A percentile compares a stretch with the other conserved stretches of the same genome.
phyloP scores from a whole-genome alignment of 2,113 vertebrate species.

The Dolichotis patagonum region DNA sequence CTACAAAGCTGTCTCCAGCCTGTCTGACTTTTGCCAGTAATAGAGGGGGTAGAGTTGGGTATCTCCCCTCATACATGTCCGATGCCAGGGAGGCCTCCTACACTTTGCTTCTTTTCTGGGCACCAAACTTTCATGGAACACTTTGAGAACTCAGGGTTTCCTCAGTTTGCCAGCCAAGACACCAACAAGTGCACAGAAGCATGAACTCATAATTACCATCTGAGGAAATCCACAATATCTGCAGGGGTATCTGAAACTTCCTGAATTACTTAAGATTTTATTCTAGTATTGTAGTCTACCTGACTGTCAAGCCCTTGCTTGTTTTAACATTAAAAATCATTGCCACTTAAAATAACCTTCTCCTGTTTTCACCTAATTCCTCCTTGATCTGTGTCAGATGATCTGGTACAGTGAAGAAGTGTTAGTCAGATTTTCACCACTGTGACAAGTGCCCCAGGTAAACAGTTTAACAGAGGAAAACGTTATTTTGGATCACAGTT shows the following conservation, averaged over 20 bases:
- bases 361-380: neutral
- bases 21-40: neutral
- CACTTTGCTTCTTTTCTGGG: neutral
- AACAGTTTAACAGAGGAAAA: neutral
- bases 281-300: neutral
- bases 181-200: neutral
- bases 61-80: neutral
- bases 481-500: neutral
- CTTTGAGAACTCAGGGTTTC: neutral
- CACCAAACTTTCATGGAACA: neutral
- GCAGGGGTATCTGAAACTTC: neutral
- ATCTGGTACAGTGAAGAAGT: neutral
- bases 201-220: neutral
- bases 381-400: neutral
- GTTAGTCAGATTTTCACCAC: neutral
- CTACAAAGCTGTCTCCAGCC: neutral
- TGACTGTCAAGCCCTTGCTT: neutral
- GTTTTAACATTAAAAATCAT: conserved; percentile 9
- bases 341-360: neutral
- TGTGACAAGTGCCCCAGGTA: neutral
- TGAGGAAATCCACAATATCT: neutral
- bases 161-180: neutral
- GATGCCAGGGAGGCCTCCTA: rapidly evolving
- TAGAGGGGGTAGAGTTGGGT: neutral
- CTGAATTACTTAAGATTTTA: neutral